These are phyloP conservation scores for Homarus americanus DNA, from an alignment of 1,140 invertebrate genomes.

Conservation along the genomic window DNA sequence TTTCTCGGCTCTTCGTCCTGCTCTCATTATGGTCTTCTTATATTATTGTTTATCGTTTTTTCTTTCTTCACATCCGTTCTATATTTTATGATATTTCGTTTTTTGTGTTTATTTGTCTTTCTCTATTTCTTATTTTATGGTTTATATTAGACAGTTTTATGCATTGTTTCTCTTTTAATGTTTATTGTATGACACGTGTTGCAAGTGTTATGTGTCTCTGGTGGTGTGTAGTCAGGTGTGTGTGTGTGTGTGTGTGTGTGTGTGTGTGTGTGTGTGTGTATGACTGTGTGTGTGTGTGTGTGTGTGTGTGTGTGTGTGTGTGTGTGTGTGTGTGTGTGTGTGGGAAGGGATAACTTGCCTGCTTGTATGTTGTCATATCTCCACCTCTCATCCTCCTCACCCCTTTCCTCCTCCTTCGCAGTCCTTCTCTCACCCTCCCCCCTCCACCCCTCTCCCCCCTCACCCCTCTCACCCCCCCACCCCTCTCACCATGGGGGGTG, in stretches of 20 bases:
- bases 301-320: not conserved
- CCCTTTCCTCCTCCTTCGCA: not conserved
- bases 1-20: too few relatives aligned
- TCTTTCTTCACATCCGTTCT: too few relatives aligned
- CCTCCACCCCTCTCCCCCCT: not conserved
- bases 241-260: not conserved
- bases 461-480: not conserved
- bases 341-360: too few relatives aligned
- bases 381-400: not conserved
- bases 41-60: too few relatives aligned
- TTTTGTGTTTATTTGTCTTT: too few relatives aligned
- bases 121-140: too few relatives aligned
- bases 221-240: not conserved
- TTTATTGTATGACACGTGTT: too few relatives aligned
- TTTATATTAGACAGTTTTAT: too few relatives aligned
- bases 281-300: not conserved
- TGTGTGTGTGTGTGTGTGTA: not conserved
- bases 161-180: too few relatives aligned
- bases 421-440: not conserved
- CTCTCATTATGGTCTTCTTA: too few relatives aligned
- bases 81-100: too few relatives aligned
- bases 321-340: not conserved
- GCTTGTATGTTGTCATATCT: not conserved
- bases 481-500: slow-evolving; percentile 5
- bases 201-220: not conserved